phyloP scores from a whole-genome alignment of 1,140 invertebrate genomes.

The honey bee (Apis mellifera) region Amel_HAv3.1 CM009943.2:7241501-7242000 shows the following conservation, averaged over 20 bases:
- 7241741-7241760: not conserved
- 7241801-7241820: not conserved
- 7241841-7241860: not conserved
- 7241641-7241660: no score
- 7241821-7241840: not conserved
- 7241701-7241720: no score
- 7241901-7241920: not conserved
- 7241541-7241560: not conserved
- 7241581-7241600: no score
- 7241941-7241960: not conserved
- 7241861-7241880: not conserved
- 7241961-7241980: not conserved
- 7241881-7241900: conserved; percentile 7
- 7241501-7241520: no score
- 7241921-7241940: not conserved
- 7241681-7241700: no score
- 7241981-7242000: conserved; percentile 34
- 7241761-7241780: not conserved
- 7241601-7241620: no score
- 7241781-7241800: not conserved
- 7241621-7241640: no score
- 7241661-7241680: no score
- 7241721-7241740: not conserved
- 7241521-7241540: not conserved
- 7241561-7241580: no score